A percentile compares a stretch with the other conserved stretches of the same genome.
phyloP scores from a whole-genome alignment of 92 coral and sea anemone genomes.

The Bergia sp. region DNA sequence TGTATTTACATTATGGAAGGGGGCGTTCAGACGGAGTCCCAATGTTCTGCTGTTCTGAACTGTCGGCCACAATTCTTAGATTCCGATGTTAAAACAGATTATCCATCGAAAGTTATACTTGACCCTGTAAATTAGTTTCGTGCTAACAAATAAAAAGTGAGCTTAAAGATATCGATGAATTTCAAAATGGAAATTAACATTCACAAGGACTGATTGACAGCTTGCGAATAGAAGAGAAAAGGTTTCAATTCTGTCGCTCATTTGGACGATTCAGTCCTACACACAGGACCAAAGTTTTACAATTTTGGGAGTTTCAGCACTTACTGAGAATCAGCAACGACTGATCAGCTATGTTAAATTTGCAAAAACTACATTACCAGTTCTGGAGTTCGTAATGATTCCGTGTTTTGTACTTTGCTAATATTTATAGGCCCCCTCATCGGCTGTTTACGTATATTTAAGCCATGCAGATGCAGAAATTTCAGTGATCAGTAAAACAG shows the following conservation, averaged over 20 bases:
- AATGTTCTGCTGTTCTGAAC: constrained; percentile 22
- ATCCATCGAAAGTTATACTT: not conserved
- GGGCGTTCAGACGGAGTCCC: constrained; percentile 33
- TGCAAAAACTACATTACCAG: constrained; percentile 19
- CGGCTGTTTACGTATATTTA: constrained; percentile 19
- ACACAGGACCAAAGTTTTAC: not conserved
- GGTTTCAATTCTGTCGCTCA: constrained; percentile 38
- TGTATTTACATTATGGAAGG: constrained; percentile 26
- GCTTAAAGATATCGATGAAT: not conserved
- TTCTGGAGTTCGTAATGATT: not conserved
- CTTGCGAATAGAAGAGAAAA: not conserved
- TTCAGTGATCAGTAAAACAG: constrained; percentile 21
- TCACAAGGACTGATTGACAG: constrained; percentile 42
- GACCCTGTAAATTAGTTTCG: not conserved
- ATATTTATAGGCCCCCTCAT: constrained; percentile 25
- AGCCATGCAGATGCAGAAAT: constrained; percentile 17
- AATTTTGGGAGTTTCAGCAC: constrained; percentile 26
- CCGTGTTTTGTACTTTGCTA: constrained; percentile 22
- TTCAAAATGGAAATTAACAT: constrained; percentile 40
- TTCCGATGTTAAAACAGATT: not conserved
- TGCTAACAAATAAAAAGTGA: not conserved
- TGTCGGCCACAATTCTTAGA: not conserved
- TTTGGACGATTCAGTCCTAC: not conserved
- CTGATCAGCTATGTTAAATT: constrained; percentile 1
- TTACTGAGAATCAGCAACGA: constrained; percentile 29